These are phyloP conservation scores for Chirona hameri DNA, from an alignment of 2,888 invertebrate genomes.

Conservation along the genomic window DNA sequence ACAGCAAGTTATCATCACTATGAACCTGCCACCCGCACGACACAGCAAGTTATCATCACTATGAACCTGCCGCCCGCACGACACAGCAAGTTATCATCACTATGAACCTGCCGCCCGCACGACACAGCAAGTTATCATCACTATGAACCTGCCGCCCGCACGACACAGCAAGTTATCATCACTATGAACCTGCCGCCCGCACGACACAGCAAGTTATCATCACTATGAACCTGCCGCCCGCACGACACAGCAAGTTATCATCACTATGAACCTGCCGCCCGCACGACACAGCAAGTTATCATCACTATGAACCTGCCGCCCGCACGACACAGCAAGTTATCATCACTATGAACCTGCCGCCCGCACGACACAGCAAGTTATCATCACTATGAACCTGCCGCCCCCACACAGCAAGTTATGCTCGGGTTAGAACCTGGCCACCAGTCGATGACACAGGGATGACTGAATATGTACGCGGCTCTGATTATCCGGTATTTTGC, in stretches of 20 bases:
- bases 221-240: neutral
- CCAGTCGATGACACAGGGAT: no score
- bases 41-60: slow-evolving; percentile 56
- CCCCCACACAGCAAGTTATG: neutral
- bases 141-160: neutral
- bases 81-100: slow-evolving; percentile 56
- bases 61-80: neutral
- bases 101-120: neutral
- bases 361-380: neutral
- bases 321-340: neutral
- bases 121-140: slow-evolving; percentile 56
- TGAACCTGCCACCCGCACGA: neutral
- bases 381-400: slow-evolving; percentile 50
- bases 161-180: slow-evolving; percentile 56
- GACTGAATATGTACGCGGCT: no score
- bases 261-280: slow-evolving; percentile 43
- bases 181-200: neutral
- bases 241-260: slow-evolving; percentile 51
- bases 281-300: slow-evolving; percentile 37
- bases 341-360: slow-evolving; percentile 50
- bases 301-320: slow-evolving; percentile 50
- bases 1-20: slow-evolving; percentile 56
- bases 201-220: slow-evolving; percentile 56
- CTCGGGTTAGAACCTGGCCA: no score
- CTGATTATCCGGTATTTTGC: no score